A percentile compares a stretch with the other conserved stretches of the same genome.
These are phyloP conservation scores for Mantis religiosa DNA, from an alignment of 2,888 invertebrate genomes.

Conservation along the genomic window DNA sequence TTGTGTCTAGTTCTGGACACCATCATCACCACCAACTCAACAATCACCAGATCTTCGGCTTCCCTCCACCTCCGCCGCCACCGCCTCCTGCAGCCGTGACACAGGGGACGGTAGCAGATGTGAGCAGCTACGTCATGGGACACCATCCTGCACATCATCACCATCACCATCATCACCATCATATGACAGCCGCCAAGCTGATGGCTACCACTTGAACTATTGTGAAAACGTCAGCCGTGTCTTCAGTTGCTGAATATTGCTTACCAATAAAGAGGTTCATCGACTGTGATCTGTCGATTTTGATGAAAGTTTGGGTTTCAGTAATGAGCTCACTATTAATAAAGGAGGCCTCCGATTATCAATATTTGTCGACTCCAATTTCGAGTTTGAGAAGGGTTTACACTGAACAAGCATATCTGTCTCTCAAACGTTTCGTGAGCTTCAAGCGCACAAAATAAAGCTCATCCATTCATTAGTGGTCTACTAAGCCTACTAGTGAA, in stretches of 20 bases:
- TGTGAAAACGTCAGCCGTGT: background rate
- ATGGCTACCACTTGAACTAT: constrained; percentile 68
- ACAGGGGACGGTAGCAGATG: background rate
- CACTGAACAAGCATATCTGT: no score
- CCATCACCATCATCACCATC: constrained; percentile 71
- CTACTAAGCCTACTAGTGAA: no score
- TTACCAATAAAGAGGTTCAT: background rate
- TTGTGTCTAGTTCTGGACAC: background rate
- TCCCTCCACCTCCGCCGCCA: constrained; percentile 20
- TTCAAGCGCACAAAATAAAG: no score
- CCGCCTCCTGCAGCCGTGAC: background rate
- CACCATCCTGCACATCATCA: constrained; percentile 24
- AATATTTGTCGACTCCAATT: no score
- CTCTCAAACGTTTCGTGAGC: no score
- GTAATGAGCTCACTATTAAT: no score
- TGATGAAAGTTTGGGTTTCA: no score
- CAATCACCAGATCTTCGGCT: constrained; percentile 22
- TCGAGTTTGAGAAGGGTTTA: no score
- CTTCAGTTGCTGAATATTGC: background rate
- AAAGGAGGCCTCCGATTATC: no score
- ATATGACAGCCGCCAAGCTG: constrained; percentile 77
- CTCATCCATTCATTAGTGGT: no score
- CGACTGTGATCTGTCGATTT: no score
- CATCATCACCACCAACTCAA: constrained; percentile 20
- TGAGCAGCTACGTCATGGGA: constrained; percentile 23